Evolutionary conservation across 2,113 vertebrate genomes (phyloP).

Genomic region (Myotis brandtii): DNA sequence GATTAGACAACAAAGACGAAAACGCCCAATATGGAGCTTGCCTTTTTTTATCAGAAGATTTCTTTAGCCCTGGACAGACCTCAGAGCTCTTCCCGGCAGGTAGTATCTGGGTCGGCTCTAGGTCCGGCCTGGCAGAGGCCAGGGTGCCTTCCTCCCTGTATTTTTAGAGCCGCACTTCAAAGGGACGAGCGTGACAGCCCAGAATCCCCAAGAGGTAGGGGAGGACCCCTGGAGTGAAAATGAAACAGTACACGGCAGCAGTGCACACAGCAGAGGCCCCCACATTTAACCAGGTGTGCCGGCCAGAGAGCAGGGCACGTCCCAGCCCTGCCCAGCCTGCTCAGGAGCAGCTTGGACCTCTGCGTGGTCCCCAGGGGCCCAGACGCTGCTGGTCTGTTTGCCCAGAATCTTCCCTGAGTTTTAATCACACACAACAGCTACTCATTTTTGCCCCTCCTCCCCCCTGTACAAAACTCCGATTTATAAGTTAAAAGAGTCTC

Average conservation of each 20-base stretch:
- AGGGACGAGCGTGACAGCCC: not conserved
- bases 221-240: not conserved
- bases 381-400: not conserved
- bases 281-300: not conserved
- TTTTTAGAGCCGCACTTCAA: not conserved
- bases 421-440: not conserved
- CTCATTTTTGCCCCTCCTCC: not conserved
- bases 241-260: not conserved
- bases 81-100: not conserved
- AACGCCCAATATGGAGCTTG: not conserved
- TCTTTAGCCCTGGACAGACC: not conserved
- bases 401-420: not conserved
- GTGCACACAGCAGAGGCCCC: not conserved
- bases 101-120: not conserved
- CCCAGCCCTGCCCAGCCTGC: not conserved
- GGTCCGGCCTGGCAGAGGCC: not conserved
- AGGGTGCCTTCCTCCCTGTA: rapidly evolving
- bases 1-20: not conserved
- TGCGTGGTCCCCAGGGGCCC: not conserved
- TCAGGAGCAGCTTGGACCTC: not conserved
- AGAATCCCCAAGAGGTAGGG: not conserved
- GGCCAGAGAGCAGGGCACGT: too few species aligned
- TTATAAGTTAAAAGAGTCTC: not conserved
- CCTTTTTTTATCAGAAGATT: not conserved
- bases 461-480: not conserved